Evolutionary conservation across 2,888 invertebrate species (phyloP), one percentile per base, ranked within the genome.

Genomic region (Limnephilus rhombicus): DNA sequence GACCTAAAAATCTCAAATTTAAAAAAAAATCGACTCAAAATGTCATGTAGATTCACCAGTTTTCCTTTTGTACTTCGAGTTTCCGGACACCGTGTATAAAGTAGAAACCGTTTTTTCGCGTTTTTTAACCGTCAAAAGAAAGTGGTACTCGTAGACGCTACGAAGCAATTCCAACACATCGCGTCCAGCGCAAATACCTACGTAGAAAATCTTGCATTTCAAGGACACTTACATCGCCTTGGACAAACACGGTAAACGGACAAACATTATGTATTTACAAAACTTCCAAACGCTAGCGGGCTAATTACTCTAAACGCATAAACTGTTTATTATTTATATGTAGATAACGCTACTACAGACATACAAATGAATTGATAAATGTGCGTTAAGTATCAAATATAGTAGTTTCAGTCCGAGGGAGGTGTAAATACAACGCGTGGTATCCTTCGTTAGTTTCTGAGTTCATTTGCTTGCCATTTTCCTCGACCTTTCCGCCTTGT

Each of bases 401-500:
- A 68, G 5, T 68, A 24, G 24, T n/a, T 68, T 68, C 7, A n/a
- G 68, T 68, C 24, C 24, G 68, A 68, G 68, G 68, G 41, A 41
- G 41, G 9, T 68, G 24, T 24, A 68, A 68, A 68, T 9, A n/a
- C 68, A 24, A 68, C 68, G 24, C 9, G 24, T 7, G 68, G 68
- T 24, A 24, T 24, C 53, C 24, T 68, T 68, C 68, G 9, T 7
- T 9, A 4, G 37, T n/a, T 83, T 34, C 11, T 2, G 34, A 11
- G 83, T 15, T 18, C 15, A 83, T 83, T 83, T 37, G 83, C 83
- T 83, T 9, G 83, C 41, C 83, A 37, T 37, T 37, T 83, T 34
- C 83, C 37, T 45, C 18, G 86, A 45, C 41, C 86, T 86, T 49
- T 85, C 41, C 86, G 45, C 45, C 45, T 45, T 45, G 86, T 29